phyloP scores from a whole-genome alignment of 2,888 invertebrate genomes.

The Cephus pygmeus region DNA sequence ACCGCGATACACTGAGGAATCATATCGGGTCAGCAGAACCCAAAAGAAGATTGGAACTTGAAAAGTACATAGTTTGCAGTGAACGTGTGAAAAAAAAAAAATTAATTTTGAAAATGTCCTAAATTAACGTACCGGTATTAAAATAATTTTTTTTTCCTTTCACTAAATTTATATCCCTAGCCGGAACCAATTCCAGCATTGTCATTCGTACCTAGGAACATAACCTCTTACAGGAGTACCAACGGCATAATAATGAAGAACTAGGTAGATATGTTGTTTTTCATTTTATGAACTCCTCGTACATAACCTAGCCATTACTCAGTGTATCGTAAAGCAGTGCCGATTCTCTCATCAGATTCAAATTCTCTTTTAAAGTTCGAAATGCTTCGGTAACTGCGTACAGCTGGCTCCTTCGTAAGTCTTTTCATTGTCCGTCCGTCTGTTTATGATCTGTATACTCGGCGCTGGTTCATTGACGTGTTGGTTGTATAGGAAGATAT shows the following conservation, averaged over 20 bases:
- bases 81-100: neutral
- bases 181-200: too few relatives aligned
- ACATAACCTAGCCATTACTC: neutral
- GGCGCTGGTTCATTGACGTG: neutral
- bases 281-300: neutral
- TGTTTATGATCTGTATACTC: neutral
- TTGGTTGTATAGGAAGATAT: conserved; percentile 1
- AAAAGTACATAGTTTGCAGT: neutral
- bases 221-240: neutral
- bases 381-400: neutral
- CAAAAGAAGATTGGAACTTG: fast-evolving
- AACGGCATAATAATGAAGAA: fast-evolving
- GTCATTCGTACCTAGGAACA: neutral
- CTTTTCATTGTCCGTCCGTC: neutral
- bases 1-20: neutral
- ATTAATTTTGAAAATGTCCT: neutral
- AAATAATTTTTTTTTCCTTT: too few relatives aligned
- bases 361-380: neutral
- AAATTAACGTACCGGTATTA: too few relatives aligned
- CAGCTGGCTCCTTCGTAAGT: neutral
- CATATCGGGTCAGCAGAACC: neutral
- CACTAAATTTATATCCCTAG: too few relatives aligned
- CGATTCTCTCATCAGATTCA: neutral
- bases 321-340: neutral
- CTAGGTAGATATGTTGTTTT: neutral